Evolutionary conservation across 1,140 invertebrate genomes (phyloP), one percentile per base, ranked within the genome.

Genomic region (Drusus annulatus): DNA sequence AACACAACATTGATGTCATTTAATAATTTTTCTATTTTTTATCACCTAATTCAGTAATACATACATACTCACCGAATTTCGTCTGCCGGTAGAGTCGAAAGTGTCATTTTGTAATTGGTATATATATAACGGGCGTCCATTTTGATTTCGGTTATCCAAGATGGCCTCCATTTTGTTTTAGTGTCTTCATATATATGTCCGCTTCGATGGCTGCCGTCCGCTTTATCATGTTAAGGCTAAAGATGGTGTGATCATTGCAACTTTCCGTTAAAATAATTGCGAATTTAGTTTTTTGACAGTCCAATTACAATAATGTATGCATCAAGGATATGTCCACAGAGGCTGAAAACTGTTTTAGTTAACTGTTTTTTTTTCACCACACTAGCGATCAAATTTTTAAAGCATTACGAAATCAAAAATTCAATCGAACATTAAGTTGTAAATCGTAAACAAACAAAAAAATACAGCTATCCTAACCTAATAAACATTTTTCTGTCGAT

Each of bases 151-250:
- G 60, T 16, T 62, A 17, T 77, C 36, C 76, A 58, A 31, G 17
- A 45, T 19, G 56, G 75, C 31, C 6, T 63, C 75, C 75, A 58
- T 58, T 76, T 76, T 60, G 73, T 76, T 45, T 13, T 45, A 45
- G 17, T 76, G 4, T 69, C 21, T 69, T 31, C 36, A n/a, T 56
- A 25, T 74, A 15, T 21, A 52, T 0, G 16, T 21, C 25, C 52
- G 31, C 45, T 50, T 73, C 73, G 45, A 16, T 21, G 56, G 74
- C 25, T 51, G 52, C 50, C 54, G 54, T 63, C 10, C 45, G 21
- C 74, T 80, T 68, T 51, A 78, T 79, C 60, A 80, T 62, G 68
- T 80, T 73, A 78, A 80, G 31, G 76, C 69, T 76, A 73, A 81
- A 81, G 76, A 74, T 74, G 76, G 76, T 65, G 80, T 81, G 80